These are phyloP conservation scores for Campopleginae sp. DNA, from an alignment of 2,888 invertebrate species.

Conservation along the genomic window DNA sequence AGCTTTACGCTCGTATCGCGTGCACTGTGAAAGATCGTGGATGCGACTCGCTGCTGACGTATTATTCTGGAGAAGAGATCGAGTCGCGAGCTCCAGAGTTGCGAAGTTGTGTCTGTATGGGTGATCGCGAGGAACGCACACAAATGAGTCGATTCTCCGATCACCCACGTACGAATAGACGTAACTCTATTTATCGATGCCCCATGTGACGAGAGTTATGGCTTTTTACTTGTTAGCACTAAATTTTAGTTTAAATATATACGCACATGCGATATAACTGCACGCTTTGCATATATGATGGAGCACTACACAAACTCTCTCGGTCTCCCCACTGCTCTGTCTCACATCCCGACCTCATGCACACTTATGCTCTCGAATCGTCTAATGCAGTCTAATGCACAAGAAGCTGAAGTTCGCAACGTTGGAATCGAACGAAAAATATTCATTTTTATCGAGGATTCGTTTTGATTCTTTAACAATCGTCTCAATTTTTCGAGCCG, in stretches of 20 bases:
- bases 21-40: not conserved
- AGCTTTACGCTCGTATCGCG: not conserved
- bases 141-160: not conserved
- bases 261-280: conserved; percentile 28
- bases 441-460: too few relatives aligned
- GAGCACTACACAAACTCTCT: conserved; percentile 61
- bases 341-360: conserved; percentile 29
- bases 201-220: not conserved
- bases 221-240: not conserved
- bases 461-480: too few relatives aligned
- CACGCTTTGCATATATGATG: conserved; percentile 74
- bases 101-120: not conserved
- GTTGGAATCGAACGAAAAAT: too few relatives aligned
- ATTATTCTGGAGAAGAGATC: not conserved
- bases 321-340: not conserved
- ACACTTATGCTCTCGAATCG: conserved; percentile 74
- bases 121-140: not conserved
- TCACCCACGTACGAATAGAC: not conserved
- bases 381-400: too few relatives aligned
- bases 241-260: not conserved
- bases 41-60: not conserved
- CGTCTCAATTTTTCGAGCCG: too few relatives aligned
- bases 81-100: not conserved
- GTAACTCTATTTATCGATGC: not conserved
- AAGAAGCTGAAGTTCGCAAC: too few relatives aligned